Evolutionary conservation across 1,140 invertebrate genomes (phyloP), one percentile per base, ranked within the genome.

Genomic region (Leptopilina boulardi): DNA sequence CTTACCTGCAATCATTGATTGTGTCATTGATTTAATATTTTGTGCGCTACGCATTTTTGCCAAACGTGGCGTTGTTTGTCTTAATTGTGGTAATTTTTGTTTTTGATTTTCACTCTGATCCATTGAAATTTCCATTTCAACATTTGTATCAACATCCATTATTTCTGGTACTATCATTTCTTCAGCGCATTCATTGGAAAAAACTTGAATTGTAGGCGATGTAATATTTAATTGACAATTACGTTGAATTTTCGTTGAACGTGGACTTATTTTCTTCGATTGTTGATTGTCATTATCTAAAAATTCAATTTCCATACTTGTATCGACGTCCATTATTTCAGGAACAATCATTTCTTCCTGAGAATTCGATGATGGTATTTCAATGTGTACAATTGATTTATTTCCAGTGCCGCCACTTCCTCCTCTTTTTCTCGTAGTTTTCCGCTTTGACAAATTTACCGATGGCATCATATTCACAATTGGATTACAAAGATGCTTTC

Each of bases 221-320:
- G 89, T 90, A 87, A 90, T 90, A 78, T 90, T 91, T n/a, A n/a
- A n/a, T 77, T 91, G 89, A 10, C 84, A 89, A 78, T 89, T 91
- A 42, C 82, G 86, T 23, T n/a, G n/a, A n/a, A 88, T 90, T 82
- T 91, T 91, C 10, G 90, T 89, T 42, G 91, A 83, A n/a, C 90
- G 83, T 18, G 89, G 89, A 1, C 87, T 74, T 9, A 51, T 15
- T 71, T 78, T 75, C 75, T 74, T 88, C 85, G 78, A 89, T 88
- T 85, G 87, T 80, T 3, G 78, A 81, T 81, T 82, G 82, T 30
- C 75, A 42, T 21, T 30, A 6, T 74, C 77, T 0, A 42, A 9
- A 41, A 71, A 13, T 70, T 78, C 74, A 71, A 38, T 70, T 77
- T 9, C 1, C 11, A 88, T 85, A 78, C 81, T 38, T 13, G 26